These are phyloP conservation scores for Hylomyscus alleni DNA, from an alignment of 2,797 vertebrate species.

Conservation along the genomic window DNA sequence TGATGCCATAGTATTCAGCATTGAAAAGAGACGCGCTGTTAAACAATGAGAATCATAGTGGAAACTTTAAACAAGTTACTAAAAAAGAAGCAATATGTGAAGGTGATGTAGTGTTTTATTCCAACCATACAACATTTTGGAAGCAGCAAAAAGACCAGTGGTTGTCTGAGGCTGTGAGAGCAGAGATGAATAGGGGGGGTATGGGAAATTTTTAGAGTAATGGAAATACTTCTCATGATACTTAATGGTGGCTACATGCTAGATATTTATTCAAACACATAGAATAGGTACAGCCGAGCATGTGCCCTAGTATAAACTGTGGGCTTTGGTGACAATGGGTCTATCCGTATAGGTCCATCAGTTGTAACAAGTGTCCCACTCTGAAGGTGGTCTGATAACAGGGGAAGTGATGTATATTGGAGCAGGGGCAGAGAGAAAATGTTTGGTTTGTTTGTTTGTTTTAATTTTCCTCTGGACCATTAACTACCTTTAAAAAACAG, in stretches of 20 bases:
- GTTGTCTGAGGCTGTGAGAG: background rate
- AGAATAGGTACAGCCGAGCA: background rate
- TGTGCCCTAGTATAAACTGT: background rate
- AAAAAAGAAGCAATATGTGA: background rate
- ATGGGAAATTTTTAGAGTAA: background rate
- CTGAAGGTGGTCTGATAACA: background rate
- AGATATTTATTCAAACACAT: background rate
- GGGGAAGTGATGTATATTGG: no score
- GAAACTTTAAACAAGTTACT: background rate
- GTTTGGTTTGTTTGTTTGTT: background rate
- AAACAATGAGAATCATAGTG: background rate
- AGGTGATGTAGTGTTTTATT: background rate
- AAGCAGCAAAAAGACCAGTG: background rate
- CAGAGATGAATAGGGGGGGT: background rate
- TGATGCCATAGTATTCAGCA: background rate
- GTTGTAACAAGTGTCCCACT: background rate
- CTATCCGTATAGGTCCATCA: background rate
- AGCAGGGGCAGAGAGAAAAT: background rate
- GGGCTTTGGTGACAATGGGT: background rate
- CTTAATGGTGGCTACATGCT: background rate
- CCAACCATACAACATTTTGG: background rate
- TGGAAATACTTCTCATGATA: background rate
- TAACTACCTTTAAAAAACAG: background rate
- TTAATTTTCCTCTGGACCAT: background rate
- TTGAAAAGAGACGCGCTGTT: background rate